Evolutionary conservation across 2,888 invertebrate species (phyloP).

Genomic region (Cyclophora punctaria): DNA sequence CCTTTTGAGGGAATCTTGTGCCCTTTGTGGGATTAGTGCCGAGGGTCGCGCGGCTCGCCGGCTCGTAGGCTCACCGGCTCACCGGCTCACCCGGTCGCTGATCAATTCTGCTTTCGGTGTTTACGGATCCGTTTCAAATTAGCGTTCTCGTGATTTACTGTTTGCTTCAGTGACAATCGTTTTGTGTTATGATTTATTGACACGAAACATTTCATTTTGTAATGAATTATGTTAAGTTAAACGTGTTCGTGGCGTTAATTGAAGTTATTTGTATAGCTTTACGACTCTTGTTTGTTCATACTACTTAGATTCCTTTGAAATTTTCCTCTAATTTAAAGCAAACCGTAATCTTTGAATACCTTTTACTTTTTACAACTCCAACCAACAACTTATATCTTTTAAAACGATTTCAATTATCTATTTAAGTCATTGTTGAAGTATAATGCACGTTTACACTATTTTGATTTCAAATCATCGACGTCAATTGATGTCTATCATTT

Average conservation of each 20-base stretch:
- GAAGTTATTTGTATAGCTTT: constrained; percentile 6
- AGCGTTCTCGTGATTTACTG: constrained; percentile 57
- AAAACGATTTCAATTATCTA: no score
- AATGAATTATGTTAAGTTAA: constrained; percentile 3
- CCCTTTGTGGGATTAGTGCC: constrained; percentile 65
- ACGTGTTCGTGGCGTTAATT: constrained; percentile 14
- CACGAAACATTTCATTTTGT: constrained; percentile 12
- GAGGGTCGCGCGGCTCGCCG: constrained; percentile 11
- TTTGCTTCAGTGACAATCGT: constrained; percentile 45
- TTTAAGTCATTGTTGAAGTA: no score
- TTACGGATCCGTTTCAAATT: constrained; percentile 68
- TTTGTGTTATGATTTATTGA: constrained; percentile 49
- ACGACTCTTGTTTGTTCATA: not conserved
- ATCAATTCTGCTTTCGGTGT: constrained; percentile 41
- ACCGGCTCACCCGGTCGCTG: constrained; percentile 24
- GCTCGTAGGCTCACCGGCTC: constrained; percentile 1
- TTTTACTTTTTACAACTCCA: no score
- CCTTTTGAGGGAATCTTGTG: constrained; percentile 63
- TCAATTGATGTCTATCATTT: no score
- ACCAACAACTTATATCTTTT: no score
- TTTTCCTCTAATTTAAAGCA: not conserved
- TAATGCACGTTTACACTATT: no score
- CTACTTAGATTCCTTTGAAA: no score
- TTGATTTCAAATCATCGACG: no score
- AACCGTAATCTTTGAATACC: no score